Evolutionary conservation across 2,113 vertebrate species (phyloP).

Genomic region (Odocoileus hemionus): DNA sequence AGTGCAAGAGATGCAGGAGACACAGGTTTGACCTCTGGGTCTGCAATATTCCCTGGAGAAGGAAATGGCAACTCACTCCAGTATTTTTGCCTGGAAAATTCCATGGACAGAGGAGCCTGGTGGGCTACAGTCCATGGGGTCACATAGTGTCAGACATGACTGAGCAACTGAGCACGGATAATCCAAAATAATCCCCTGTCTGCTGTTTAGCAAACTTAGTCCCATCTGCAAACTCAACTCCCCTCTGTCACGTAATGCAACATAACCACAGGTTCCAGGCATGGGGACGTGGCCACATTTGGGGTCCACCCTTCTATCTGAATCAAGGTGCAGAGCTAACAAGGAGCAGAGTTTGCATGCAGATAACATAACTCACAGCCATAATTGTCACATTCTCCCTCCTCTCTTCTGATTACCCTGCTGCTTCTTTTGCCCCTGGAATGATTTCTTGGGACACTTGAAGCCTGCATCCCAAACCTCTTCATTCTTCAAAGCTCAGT

Average conservation of each 20-base stretch:
- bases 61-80: not conserved
- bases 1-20: not conserved
- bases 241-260: not conserved
- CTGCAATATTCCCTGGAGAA: not conserved
- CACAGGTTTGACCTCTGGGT: not conserved
- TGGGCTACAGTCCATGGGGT: not conserved
- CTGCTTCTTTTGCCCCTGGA: not conserved
- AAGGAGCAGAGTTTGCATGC: no score
- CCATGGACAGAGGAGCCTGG: not conserved
- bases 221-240: accelerated
- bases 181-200: not conserved
- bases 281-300: accelerated
- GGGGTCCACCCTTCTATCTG: accelerated
- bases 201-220: not conserved
- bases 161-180: not conserved
- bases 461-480: not conserved
- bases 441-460: not conserved
- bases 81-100: not conserved
- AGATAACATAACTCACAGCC: accelerated
- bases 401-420: not conserved
- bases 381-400: accelerated
- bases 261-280: not conserved
- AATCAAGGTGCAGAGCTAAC: not conserved
- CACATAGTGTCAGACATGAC: no score
- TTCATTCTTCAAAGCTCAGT: not conserved